Evolutionary conservation across 2,113 vertebrate genomes (phyloP).

Genomic region (Uropsilus gracilis): DNA sequence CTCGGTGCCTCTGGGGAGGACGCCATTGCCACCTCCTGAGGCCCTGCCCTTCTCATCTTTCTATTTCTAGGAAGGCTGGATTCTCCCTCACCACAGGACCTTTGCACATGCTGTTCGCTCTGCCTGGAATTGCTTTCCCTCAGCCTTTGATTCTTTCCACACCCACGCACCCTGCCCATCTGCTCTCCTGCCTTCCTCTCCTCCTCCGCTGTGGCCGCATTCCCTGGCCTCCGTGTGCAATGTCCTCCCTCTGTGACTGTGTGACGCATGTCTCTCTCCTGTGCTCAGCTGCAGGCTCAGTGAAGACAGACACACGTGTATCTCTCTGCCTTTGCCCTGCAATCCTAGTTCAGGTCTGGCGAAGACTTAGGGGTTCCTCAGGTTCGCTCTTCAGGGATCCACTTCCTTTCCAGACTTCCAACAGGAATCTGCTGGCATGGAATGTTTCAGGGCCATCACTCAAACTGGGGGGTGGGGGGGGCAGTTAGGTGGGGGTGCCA

Average conservation of each 20-base stretch:
- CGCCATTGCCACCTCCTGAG: neutral
- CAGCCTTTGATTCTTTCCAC: neutral
- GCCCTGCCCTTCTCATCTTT: neutral
- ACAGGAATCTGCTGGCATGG: neutral
- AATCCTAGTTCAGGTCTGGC: accelerated
- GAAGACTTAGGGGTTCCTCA: neutral
- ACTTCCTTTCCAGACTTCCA: neutral
- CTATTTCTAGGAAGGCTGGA: neutral
- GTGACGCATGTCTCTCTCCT: neutral
- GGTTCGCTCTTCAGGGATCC: neutral
- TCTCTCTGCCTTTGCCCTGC: neutral
- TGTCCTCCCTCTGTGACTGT: accelerated
- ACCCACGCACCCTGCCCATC: accelerated
- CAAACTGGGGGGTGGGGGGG: too few relatives aligned
- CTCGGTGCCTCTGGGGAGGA: accelerated
- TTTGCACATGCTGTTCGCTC: neutral
- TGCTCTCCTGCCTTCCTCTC: neutral
- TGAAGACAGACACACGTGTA: neutral
- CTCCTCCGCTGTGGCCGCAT: neutral
- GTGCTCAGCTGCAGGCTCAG: neutral
- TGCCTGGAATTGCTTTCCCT: neutral
- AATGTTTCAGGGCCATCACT: neutral
- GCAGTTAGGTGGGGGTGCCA: neutral
- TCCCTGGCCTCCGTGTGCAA: neutral
- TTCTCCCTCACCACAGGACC: neutral